Conservation (phyloP, 2,797 vertebrate species). For the Falco cherrug region DNA sequence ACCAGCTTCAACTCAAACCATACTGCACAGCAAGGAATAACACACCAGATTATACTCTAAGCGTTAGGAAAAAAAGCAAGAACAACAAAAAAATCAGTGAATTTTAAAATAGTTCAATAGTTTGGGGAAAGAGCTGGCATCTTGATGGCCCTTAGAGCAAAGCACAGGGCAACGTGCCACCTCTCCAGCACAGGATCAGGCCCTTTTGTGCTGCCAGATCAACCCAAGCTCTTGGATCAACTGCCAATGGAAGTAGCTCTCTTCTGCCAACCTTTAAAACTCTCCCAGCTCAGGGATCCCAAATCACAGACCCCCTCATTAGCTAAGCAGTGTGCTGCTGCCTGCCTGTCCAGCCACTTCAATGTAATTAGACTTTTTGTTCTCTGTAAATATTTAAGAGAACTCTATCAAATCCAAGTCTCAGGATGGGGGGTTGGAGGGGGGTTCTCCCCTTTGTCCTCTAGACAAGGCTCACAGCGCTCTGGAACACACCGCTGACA, state of each 20-base stretch:
- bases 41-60: neutral
- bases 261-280: neutral
- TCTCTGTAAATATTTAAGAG: neutral
- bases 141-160: neutral
- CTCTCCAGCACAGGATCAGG: neutral
- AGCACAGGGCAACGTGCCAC: fast-evolving
- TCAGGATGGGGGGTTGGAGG: neutral
- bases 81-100: neutral
- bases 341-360: neutral
- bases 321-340: neutral
- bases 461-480: neutral
- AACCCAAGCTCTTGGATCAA: neutral
- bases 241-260: neutral
- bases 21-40: neutral
- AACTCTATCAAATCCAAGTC: neutral
- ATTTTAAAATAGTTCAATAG: neutral
- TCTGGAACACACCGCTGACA: neutral
- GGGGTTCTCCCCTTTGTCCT: neutral
- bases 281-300: neutral
- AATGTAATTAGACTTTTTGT: neutral
- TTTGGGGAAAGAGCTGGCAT: neutral
- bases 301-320: neutral
- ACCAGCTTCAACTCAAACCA: neutral
- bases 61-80: neutral
- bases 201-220: neutral